Base-by-base conservation (phyloP, 2,888 invertebrate genomes). In the Pammene aurita region DNA sequence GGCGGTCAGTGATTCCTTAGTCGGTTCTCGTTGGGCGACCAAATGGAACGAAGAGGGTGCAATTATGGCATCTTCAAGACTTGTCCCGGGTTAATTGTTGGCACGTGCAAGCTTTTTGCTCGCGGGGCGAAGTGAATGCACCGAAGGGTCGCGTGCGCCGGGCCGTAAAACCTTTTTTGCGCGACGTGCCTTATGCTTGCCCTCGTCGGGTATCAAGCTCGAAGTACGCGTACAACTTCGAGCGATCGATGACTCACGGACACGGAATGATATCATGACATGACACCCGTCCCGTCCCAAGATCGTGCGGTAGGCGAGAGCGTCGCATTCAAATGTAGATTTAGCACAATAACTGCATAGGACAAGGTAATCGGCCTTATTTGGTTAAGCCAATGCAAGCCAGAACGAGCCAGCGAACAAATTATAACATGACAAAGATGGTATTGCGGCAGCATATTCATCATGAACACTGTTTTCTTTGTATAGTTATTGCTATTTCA, bases 91-190 rank as follows among this genome's bases (percentile, higher is more conserved):
- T 85, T 91, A 92, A 92, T 90, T 85, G 86, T 75, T 81, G 90
- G 90, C 92, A 87, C 90, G 92, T 85, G 92, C 83, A 85, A 79
- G 81, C 83, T 88, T 89, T 87, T 88, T 86, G 80, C 79, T 75
- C 71, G 70, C 73, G 74, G 78, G 81, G 80, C 77, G 76, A 78
- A 78, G 84, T 85, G 83, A 86, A 86, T 83, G 85, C 86, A 84
- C 84, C 82, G 76, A 77, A 78, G 74, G 81, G 85, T 84, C 86
- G 84, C 86, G 85, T 86, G 87, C 81, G 83, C 79, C 72, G 76
- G 75, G 68, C 75, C 79, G 83, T 81, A 77, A 80, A 80, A 80
- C 78, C 79, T 87, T 85, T 67, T 88, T 88, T 88, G 87, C 86
- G 74, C 68, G 18, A 77, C 78, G 85, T 85, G 83, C 80, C 79